Conservation (phyloP, 35 echinoderm and acorn worm genomes). For the Amphiura filiformis region DNA sequence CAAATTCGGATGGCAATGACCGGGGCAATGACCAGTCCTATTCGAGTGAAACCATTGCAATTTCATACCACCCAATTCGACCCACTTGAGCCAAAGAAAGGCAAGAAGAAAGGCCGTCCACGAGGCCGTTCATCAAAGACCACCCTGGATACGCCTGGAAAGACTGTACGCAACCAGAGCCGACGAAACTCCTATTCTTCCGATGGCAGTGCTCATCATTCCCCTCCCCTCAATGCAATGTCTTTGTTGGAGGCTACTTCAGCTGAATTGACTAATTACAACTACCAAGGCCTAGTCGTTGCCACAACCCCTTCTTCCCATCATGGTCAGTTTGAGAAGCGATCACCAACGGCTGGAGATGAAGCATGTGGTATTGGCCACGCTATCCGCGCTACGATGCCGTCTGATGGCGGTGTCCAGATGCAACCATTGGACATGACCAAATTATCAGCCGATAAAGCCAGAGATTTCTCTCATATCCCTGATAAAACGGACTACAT, state of each 20-base stretch:
- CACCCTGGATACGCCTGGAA: background rate
- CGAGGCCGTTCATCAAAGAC: background rate
- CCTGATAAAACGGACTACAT: background rate
- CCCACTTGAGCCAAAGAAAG: background rate
- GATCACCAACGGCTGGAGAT: slow-evolving; percentile 25
- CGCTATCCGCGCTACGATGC: background rate
- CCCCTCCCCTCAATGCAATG: background rate
- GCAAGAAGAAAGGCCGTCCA: background rate
- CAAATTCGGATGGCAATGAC: too few relatives aligned
- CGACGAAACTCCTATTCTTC: background rate
- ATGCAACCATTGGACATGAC: slow-evolving; percentile 29
- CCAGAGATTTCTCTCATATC: too few relatives aligned
- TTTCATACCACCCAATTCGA: background rate
- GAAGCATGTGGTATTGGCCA: slow-evolving; percentile 7
- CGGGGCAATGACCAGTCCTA: background rate
- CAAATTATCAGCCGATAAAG: too few relatives aligned
- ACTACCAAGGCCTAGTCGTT: slow-evolving; percentile 18
- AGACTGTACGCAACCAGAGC: background rate
- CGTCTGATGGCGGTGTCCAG: slow-evolving; percentile 21
- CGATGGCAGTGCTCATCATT: background rate
- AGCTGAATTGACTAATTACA: background rate
- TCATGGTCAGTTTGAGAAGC: background rate
- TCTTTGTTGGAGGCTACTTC: background rate
- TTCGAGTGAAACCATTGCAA: background rate
- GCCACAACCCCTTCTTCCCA: slow-evolving; percentile 22